Conservation (phyloP, 2,113 vertebrate species). For the Takifugu bimaculatus region DNA sequence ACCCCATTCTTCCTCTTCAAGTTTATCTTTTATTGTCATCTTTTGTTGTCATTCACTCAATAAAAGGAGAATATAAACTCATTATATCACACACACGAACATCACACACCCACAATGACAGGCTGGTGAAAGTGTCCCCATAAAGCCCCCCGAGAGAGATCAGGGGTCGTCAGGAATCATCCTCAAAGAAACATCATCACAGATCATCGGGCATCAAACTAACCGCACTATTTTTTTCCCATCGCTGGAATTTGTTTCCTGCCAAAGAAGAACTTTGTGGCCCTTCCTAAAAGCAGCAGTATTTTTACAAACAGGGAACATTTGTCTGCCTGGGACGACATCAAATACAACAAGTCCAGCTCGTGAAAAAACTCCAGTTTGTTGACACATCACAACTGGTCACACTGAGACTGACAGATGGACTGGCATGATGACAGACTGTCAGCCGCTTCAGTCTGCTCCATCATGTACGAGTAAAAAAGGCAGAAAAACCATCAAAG, state of each 20-base stretch:
- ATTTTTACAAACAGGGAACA: constrained; percentile 3
- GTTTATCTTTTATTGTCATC: not conserved
- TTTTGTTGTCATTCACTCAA: no score
- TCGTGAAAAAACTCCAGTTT: constrained; percentile 28
- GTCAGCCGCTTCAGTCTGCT: constrained; percentile 17
- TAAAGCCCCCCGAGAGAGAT: no score
- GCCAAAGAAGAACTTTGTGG: not conserved
- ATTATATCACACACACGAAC: no score
- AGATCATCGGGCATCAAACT: no score
- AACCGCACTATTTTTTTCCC: no score
- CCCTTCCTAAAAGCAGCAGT: constrained; percentile 6
- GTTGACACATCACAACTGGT: constrained; percentile 18
- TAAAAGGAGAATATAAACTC: no score
- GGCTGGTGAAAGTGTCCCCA: no score
- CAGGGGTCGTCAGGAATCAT: no score
- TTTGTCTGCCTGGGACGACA: constrained; percentile 3
- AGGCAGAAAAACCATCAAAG: constrained; percentile 5
- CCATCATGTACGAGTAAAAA: constrained; percentile 14
- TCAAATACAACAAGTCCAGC: constrained; percentile 13
- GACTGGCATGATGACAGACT: constrained; percentile 32
- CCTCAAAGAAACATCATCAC: no score
- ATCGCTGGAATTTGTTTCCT: not conserved
- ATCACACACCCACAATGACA: no score
- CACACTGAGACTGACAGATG: constrained; percentile 4
- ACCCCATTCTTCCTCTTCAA: no score